A percentile compares a stretch with the other conserved stretches of the same genome.
phyloP scores from a whole-genome alignment of 2,113 vertebrate genomes.

The Capreolus pygargus region DNA sequence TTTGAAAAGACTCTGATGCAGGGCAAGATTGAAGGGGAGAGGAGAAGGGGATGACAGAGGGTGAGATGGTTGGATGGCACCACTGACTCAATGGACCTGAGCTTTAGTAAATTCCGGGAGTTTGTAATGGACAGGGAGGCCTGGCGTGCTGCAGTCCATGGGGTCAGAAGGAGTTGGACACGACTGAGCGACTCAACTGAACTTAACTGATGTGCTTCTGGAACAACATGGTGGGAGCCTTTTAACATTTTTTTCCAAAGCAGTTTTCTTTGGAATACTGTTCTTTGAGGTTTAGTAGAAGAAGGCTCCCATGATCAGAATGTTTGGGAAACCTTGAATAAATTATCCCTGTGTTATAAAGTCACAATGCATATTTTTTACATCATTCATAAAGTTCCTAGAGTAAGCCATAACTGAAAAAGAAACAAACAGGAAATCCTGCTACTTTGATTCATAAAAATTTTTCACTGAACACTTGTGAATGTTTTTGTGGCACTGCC shows the following conservation, averaged over 20 bases:
- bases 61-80: neutral
- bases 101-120: neutral
- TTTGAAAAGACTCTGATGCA: too few relatives aligned
- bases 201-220: neutral
- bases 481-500: neutral
- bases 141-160: neutral
- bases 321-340: neutral
- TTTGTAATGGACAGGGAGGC: neutral
- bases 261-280: neutral
- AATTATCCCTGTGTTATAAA: neutral
- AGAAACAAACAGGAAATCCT: neutral
- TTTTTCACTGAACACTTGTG: neutral
- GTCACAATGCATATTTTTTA: neutral
- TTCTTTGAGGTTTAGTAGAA: neutral
- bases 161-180: neutral
- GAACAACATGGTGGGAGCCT: neutral
- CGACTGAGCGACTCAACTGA: too few relatives aligned
- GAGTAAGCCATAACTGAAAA: constrained; percentile 1
- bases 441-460: neutral
- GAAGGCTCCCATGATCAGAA: neutral
- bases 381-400: neutral
- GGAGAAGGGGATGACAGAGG: neutral
- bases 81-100: neutral
- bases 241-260: neutral
- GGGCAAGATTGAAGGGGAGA: neutral